Evolutionary conservation across 37 sponge, comb jelly and placozoan species (phyloP).

Genomic region (Mnemiopsis leidyi): DNA sequence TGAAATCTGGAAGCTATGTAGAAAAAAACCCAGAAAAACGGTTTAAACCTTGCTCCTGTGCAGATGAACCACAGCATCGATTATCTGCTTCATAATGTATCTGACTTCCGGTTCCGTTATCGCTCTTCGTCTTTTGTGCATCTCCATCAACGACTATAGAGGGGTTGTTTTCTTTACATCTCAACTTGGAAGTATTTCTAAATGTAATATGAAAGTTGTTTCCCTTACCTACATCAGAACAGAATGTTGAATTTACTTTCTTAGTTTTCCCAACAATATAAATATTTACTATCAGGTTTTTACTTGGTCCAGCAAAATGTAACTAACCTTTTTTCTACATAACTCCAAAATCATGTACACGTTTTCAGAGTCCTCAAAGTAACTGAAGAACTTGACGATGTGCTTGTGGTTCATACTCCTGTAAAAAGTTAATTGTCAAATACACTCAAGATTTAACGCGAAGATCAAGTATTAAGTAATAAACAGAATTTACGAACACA

Average conservation of each 20-base stretch:
- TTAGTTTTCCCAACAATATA: neutral
- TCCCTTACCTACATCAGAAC: neutral
- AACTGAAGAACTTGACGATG: constrained; percentile 84
- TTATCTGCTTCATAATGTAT: constrained; percentile 77
- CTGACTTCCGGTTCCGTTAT: constrained; percentile 91
- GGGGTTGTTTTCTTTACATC: too few relatives aligned
- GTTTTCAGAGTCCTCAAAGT: constrained; percentile 88
- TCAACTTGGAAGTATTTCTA: neutral
- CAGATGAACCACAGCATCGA: constrained; percentile 76
- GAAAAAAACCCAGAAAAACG: too few relatives aligned
- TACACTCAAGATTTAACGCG: too few relatives aligned
- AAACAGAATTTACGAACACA: too few relatives aligned
- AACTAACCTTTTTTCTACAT: constrained; percentile 74
- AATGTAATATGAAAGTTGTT: neutral
- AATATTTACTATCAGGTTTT: too few relatives aligned
- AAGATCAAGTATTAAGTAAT: too few relatives aligned
- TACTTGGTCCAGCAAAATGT: constrained; percentile 66
- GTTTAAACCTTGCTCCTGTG: constrained; percentile 81
- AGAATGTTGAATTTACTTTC: neutral
- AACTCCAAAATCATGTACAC: constrained; percentile 92
- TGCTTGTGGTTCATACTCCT: constrained; percentile 75
- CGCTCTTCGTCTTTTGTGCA: constrained; percentile 87
- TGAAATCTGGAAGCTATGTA: neutral
- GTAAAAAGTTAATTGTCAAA: too few relatives aligned
- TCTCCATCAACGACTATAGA: constrained; percentile 85